Conservation (phyloP, 1,140 invertebrate genomes). For the Heliconius eleuchia region DNA sequence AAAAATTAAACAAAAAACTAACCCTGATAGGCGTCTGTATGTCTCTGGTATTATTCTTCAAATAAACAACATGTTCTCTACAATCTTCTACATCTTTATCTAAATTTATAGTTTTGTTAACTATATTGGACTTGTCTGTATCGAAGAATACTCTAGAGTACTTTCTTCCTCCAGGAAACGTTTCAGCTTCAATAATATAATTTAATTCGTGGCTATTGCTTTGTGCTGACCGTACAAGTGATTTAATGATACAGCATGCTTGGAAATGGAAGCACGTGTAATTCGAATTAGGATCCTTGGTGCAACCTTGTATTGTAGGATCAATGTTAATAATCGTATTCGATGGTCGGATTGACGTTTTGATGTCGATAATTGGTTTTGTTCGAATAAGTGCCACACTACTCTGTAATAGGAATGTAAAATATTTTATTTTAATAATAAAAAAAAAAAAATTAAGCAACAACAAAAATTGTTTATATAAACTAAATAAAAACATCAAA, state of each 20-base stretch:
- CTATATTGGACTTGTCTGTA: conserved; percentile 80
- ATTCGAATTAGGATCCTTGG: conserved; percentile 83
- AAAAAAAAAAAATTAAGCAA: not conserved
- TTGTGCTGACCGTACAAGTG: conserved; percentile 82
- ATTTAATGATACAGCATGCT: conserved; percentile 91
- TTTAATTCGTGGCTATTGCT: conserved; percentile 83
- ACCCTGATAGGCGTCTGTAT: conserved; percentile 91
- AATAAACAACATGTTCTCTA: conserved; percentile 88
- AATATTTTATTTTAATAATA: not conserved
- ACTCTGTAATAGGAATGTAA: conserved; percentile 76
- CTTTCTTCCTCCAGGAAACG: conserved; percentile 88
- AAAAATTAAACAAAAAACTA: too few species aligned
- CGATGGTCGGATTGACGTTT: conserved; percentile 82
- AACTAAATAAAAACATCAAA: not conserved
- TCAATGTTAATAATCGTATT: conserved; percentile 89
- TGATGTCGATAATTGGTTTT: conserved; percentile 93
- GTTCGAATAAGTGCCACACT: conserved; percentile 88
- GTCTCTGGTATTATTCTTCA: conserved; percentile 92
- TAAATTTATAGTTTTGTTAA: conserved; percentile 83
- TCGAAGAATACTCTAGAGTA: conserved; percentile 92
- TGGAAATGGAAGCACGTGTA: conserved; percentile 94
- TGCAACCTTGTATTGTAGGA: conserved; percentile 88
- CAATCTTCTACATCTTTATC: conserved; percentile 83
- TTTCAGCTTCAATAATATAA: conserved; percentile 93
- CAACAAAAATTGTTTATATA: not conserved